Base-by-base conservation (phyloP, 2,797 vertebrate species). In the Sebastiscus tertius region DNA sequence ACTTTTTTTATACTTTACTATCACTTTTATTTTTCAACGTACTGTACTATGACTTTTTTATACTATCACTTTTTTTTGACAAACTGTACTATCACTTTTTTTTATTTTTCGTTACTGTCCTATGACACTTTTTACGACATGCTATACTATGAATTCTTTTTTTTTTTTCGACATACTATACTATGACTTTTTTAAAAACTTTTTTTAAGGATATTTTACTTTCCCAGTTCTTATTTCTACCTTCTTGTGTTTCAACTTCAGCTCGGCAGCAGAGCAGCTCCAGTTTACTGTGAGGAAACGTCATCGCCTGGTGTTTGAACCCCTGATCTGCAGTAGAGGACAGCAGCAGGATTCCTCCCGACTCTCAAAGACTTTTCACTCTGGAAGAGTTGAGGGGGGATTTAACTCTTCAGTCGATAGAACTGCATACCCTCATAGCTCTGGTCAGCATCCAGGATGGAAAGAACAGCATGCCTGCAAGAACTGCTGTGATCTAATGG, bases 221-320 rank as follows among this genome's bases (percentile, higher is more conserved):
- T 39, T 13, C 12, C 13, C 36, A 39, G 6, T 14, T 14, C 22
- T 14, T 56, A 6, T 56, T 26, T 26, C 3, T 26, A 5, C 1
- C 2, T 60, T 52, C 2, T 16, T n/a, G 49, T 79, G 49, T 89
- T 85, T 74, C 75, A 95, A 92, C 81, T 2, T 80, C 88, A 11
- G 65, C 81, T 36, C 80, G 68, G 75, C 85, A 92, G 75, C 85
- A 90, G 71, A 61, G 71, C 56, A 74, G 90, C 63, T 77, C 87
- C 36, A 36, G 84, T 73, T 90, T 81, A 90, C 16, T 6, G 24
- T 2, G n/a, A 65, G 13, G n/a, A 49, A 13, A 64, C 24, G 5
- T 16, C 24, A 10, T 66, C 82, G 2, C 46, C 81, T 79, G 36
- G 69, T 83, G 76, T 63, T 65, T 6, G 54, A 72, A 3, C 0